A percentile compares a stretch with the other conserved stretches of the same genome.
Conservation (phyloP, 1,140 invertebrate genomes). For the Euura lappo region DNA sequence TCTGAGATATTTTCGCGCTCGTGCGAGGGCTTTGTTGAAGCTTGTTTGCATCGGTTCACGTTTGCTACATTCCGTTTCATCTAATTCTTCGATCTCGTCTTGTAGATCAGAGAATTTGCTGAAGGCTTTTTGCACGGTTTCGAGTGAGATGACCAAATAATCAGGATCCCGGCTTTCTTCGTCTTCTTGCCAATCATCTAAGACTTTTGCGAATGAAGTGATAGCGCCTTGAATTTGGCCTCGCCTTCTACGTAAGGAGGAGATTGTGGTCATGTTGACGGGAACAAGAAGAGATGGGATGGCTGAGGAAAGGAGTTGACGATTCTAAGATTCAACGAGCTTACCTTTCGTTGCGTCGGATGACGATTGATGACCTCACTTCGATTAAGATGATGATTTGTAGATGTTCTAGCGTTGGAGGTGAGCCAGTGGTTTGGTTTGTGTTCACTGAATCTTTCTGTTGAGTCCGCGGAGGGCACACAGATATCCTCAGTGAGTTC, state of each 20-base stretch:
- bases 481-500: too few species aligned
- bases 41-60: not conserved
- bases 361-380: too few species aligned
- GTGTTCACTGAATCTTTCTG: too few species aligned
- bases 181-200: conserved; percentile 7
- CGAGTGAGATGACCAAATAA: not conserved
- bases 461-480: too few species aligned
- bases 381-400: too few species aligned
- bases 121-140: not conserved
- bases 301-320: not conserved
- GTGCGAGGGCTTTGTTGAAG: too few species aligned
- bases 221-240: conserved; percentile 14
- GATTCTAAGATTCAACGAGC: not conserved
- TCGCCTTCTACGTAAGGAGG: not conserved
- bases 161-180: conserved; percentile 3
- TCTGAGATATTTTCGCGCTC: too few species aligned
- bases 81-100: conserved; percentile 10
- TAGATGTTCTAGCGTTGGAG: too few species aligned
- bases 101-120: conserved; percentile 11
- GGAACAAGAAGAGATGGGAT: not conserved
- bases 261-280: too few species aligned
- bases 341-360: not conserved
- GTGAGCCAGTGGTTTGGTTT: too few species aligned
- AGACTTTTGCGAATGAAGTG: not conserved
- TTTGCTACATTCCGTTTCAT: conserved; percentile 10